These are phyloP conservation scores for Argyrosomus japonicus DNA, from an alignment of 2,113 vertebrate genomes.

Conservation along the genomic window DNA sequence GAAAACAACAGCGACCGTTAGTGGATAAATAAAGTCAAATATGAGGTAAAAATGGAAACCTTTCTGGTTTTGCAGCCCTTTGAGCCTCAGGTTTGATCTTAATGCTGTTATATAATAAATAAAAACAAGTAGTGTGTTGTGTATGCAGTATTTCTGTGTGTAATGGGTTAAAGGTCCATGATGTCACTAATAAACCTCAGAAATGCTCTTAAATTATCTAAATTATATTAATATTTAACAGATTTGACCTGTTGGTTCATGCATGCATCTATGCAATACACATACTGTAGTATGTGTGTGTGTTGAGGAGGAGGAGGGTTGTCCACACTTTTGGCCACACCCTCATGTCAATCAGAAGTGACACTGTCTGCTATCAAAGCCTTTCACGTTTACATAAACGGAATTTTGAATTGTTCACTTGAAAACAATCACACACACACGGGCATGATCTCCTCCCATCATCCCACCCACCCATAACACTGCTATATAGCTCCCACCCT, in stretches of 20 bases:
- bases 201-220: not conserved
- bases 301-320: not conserved
- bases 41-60: not conserved
- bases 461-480: slow-evolving; percentile 23
- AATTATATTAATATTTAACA: too few species aligned
- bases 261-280: too few species aligned
- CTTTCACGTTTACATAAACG: not conserved
- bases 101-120: not conserved
- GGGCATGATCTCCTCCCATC: not conserved
- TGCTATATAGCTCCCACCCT: slow-evolving; percentile 52
- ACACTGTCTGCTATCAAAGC: too few species aligned
- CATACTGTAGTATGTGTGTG: not conserved
- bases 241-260: too few species aligned
- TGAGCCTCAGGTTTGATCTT: not conserved
- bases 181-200: not conserved
- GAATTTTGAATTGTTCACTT: not conserved
- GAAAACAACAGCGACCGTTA: not conserved
- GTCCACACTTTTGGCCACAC: slow-evolving; percentile 55
- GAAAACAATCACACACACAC: slow-evolving; percentile 18
- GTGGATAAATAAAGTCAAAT: not conserved
- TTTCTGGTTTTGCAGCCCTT: not conserved
- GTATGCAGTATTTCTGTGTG: too few species aligned
- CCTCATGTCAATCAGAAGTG: slow-evolving; percentile 29
- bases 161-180: not conserved
- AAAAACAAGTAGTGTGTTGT: not conserved